Evolutionary conservation across 2,797 vertebrate species (phyloP).

Genomic region (Numenius phaeopus): DNA sequence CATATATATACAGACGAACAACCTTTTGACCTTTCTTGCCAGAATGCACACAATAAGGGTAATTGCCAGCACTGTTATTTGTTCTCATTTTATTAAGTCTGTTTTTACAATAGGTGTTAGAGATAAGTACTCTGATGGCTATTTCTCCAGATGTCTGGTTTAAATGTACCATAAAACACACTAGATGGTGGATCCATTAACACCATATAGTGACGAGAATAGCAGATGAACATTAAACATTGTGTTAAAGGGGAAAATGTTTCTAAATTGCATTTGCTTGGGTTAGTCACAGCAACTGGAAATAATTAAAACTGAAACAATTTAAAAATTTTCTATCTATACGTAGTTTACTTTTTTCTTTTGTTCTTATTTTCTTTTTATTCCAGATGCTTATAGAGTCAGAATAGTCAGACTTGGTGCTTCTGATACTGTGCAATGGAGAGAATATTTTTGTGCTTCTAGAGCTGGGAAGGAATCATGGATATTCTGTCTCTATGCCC

Average conservation of each 20-base stretch:
- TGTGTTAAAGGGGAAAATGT: not conserved
- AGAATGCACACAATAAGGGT: constrained; percentile 29
- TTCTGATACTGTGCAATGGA: not conserved
- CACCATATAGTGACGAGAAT: not conserved
- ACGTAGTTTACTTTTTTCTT: accelerated
- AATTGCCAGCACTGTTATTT: constrained; percentile 65
- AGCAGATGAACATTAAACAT: constrained; percentile 15
- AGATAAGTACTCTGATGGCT: constrained; percentile 44
- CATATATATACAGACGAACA: constrained; percentile 62
- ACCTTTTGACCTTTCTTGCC: constrained; percentile 61
- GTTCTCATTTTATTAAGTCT: constrained; percentile 67
- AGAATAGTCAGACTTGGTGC: not conserved
- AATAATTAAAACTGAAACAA: not conserved
- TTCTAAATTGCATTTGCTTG: not conserved
- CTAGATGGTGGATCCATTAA: constrained; percentile 9
- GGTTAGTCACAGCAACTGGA: not conserved
- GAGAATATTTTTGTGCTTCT: not conserved
- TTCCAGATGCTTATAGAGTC: not conserved
- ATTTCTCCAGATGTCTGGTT: constrained; percentile 47
- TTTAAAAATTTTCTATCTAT: not conserved
- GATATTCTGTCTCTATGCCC: not conserved
- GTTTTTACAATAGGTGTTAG: constrained; percentile 59
- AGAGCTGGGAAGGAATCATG: not conserved
- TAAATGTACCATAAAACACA: constrained; percentile 28
- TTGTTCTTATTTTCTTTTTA: not conserved